These are phyloP conservation scores for Nestor notabilis DNA, from an alignment of 2,113 vertebrate genomes.

Conservation along the genomic window DNA sequence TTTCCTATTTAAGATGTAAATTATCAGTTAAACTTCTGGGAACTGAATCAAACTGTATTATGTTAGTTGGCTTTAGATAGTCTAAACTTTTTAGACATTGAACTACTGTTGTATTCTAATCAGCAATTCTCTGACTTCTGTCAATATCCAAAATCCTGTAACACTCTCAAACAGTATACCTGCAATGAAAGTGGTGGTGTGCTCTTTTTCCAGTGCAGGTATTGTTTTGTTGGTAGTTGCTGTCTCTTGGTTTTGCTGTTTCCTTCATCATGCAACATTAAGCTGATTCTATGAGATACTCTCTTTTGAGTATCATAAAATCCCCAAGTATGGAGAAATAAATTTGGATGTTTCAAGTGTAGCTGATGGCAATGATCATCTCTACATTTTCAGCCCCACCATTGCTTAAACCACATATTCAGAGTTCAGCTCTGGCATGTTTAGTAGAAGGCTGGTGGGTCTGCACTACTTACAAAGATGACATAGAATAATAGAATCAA, in stretches of 20 bases:
- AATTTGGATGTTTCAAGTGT: not conserved
- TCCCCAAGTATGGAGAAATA: not conserved
- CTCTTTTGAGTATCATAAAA: not conserved
- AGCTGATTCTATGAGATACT: not conserved
- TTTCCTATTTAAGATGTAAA: slow-evolving; percentile 8
- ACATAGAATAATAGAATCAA: not conserved
- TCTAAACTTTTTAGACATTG: not conserved
- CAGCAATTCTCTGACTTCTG: not conserved
- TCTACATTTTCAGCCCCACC: not conserved
- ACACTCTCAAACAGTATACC: not conserved
- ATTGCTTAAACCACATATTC: not conserved
- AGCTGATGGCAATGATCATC: not conserved
- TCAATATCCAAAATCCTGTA: not conserved
- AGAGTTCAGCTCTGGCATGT: not conserved
- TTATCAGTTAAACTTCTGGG: slow-evolving; percentile 4
- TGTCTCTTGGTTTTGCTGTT: not conserved
- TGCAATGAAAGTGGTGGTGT: not conserved
- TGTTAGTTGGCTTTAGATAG: not conserved
- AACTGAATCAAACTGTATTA: not conserved
- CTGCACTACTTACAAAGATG: not conserved
- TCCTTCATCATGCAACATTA: not conserved
- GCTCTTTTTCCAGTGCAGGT: not conserved
- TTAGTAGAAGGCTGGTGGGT: not conserved
- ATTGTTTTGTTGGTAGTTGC: not conserved
- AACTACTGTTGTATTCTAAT: not conserved